Percentiles rank a stretch among this genome's conserved stretches.
phyloP scores from a whole-genome alignment of 2,797 vertebrate species.

The Amblyopsis hoosieri region DNA sequence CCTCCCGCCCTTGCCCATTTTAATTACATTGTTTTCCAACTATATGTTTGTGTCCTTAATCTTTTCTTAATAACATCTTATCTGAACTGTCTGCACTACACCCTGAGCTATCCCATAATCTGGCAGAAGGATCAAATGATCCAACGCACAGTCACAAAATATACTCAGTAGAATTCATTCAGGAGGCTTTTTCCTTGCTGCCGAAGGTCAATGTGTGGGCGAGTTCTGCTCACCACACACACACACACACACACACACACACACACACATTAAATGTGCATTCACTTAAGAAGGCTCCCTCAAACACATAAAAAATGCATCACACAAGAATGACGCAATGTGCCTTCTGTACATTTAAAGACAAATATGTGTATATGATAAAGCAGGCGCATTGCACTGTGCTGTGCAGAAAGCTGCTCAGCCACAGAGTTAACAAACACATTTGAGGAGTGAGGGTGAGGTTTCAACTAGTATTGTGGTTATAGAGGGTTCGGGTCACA shows the following conservation, averaged over 20 bases:
- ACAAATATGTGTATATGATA: no score
- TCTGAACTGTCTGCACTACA: conserved; percentile 4
- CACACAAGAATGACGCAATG: neutral
- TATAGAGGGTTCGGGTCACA: conserved; percentile 1
- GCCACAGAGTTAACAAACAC: conserved; percentile 5
- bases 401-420: conserved; percentile 1
- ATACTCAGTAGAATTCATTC: conserved; percentile 41
- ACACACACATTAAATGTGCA: conserved; percentile 57
- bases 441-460: conserved; percentile 6
- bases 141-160: conserved; percentile 19
- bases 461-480: conserved; percentile 18
- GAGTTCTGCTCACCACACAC: conserved; percentile 59
- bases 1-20: neutral
- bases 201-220: conserved; percentile 51
- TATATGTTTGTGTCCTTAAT: neutral
- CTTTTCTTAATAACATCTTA: conserved; percentile 5
- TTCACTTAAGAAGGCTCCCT: conserved; percentile 25
- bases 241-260: conserved; percentile 72
- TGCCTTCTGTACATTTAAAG: no score
- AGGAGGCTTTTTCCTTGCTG: conserved; percentile 28
- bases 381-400: no score
- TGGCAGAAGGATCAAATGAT: conserved; percentile 18
- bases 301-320: conserved; percentile 12
- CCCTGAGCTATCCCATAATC: neutral
- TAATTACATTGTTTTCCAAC: neutral